A percentile compares a stretch with the other conserved stretches of the same genome.
Evolutionary conservation across 2,888 invertebrate genomes (phyloP).

Genomic region (Parnassius smintheus): DNA sequence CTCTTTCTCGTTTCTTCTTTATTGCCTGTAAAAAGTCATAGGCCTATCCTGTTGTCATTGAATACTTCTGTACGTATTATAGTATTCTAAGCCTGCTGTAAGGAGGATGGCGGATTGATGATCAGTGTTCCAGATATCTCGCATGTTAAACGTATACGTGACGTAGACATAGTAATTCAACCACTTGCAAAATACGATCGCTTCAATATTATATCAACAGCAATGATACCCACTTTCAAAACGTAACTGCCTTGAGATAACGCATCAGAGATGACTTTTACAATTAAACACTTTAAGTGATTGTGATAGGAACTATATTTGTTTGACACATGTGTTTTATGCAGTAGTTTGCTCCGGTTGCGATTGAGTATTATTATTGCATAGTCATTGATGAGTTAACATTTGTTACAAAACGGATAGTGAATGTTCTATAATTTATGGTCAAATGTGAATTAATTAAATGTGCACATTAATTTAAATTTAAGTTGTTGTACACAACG

Average conservation of each 20-base stretch:
- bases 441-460: no score
- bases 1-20: no score
- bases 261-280: slow-evolving; percentile 11
- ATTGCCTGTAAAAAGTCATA: no score
- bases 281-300: not conserved
- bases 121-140: no score
- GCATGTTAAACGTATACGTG: no score
- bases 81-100: no score
- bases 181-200: not conserved
- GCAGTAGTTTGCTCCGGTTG: slow-evolving; percentile 11
- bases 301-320: not conserved
- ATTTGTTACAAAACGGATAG: slow-evolving; percentile 9
- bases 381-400: slow-evolving; percentile 15
- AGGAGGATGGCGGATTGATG: no score
- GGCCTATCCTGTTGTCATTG: no score
- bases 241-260: slow-evolving; percentile 15
- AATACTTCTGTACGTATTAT: no score
- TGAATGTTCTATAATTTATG: not conserved
- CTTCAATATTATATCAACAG: slow-evolving; percentile 10
- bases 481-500: no score
- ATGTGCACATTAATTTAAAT: no score
- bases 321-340: not conserved
- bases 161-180: no score
- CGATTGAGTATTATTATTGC: slow-evolving; percentile 18
- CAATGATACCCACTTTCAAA: slow-evolving; percentile 21